Conservation (phyloP, 2,888 invertebrate genomes). For the Hydriomena furcata region DNA sequence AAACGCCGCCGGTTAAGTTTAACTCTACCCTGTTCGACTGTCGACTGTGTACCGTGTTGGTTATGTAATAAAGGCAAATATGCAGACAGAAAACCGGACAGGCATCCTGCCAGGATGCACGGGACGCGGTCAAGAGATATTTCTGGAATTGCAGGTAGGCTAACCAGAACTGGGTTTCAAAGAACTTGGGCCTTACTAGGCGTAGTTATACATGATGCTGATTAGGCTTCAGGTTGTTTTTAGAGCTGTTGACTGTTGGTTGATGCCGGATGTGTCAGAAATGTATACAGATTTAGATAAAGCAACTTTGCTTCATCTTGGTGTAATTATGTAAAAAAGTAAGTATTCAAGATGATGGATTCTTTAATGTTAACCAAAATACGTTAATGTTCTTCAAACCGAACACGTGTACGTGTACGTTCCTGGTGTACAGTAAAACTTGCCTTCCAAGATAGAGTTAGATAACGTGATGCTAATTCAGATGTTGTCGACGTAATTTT, state of each 20-base stretch:
- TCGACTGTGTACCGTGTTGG: conserved; percentile 1
- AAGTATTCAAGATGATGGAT: too few relatives aligned
- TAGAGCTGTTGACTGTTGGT: too few relatives aligned
- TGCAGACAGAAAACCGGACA: conserved; percentile 46
- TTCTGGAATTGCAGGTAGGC: conserved; percentile 20
- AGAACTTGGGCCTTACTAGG: neutral
- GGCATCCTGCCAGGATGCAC: conserved; percentile 44
- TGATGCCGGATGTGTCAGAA: too few relatives aligned
- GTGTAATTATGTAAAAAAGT: too few relatives aligned
- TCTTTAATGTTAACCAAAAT: too few relatives aligned
- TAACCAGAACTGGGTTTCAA: neutral
- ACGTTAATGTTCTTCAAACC: too few relatives aligned
- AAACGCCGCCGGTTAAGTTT: conserved; percentile 31
- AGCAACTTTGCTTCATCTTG: too few relatives aligned
- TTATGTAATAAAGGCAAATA: conserved; percentile 34
- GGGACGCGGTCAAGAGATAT: conserved; percentile 13
- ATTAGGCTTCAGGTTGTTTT: too few relatives aligned
- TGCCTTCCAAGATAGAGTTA: conserved; percentile 1
- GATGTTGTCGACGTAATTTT: conserved; percentile 7
- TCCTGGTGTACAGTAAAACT: neutral
- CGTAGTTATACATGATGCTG: too few relatives aligned
- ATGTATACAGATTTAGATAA: too few relatives aligned
- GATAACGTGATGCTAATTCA: conserved; percentile 8
- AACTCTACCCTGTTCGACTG: conserved; percentile 24
- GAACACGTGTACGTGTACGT: too few relatives aligned